Evolutionary conservation across 2,797 vertebrate species (phyloP).

Genomic region (Sus cebifrons): DNA sequence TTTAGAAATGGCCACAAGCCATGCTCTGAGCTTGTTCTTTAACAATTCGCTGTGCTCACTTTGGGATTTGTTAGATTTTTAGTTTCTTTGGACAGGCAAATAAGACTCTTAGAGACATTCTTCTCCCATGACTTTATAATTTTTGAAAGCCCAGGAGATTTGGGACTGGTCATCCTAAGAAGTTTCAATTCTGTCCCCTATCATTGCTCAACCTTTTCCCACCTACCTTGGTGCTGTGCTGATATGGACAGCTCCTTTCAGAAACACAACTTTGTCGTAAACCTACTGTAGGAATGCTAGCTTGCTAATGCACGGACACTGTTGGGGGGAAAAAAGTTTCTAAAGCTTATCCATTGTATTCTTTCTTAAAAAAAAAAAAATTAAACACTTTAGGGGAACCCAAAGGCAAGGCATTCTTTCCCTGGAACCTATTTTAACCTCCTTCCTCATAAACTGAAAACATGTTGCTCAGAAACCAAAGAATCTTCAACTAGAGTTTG

Average conservation of each 20-base stretch:
- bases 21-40: not conserved
- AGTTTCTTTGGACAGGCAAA: constrained; percentile 7
- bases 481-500: not conserved
- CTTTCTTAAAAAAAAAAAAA: not conserved
- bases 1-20: not conserved
- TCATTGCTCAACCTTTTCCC: not conserved
- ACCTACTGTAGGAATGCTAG: not conserved
- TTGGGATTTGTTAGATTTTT: constrained; percentile 32
- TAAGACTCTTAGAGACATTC: constrained; percentile 21
- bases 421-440: not conserved
- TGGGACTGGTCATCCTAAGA: not conserved
- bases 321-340: not conserved
- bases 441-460: constrained; percentile 25
- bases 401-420: constrained; percentile 1
- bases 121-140: not conserved
- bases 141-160: not conserved
- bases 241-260: constrained; percentile 56
- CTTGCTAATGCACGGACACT: not conserved
- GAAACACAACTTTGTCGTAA: not conserved
- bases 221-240: not conserved
- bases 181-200: not conserved
- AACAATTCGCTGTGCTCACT: not conserved
- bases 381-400: not conserved
- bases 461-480: constrained; percentile 1
- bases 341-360: not conserved